phyloP scores from a whole-genome alignment of 2,888 invertebrate genomes.

The Cerastoderma edule region DNA sequence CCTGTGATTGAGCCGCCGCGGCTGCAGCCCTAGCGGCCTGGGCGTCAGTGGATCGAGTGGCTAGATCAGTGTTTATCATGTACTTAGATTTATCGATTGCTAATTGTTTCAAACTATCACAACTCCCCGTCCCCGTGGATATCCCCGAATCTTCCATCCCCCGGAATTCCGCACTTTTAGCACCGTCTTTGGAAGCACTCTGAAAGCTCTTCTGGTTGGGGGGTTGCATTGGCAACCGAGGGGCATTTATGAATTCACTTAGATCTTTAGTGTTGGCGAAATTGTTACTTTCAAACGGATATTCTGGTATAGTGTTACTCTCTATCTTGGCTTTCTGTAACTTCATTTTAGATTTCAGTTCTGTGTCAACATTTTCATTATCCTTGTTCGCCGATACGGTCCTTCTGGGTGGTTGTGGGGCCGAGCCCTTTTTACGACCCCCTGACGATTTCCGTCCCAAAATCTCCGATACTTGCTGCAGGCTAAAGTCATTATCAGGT shows the following conservation, averaged over 20 bases:
- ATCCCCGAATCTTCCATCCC: constrained; percentile 71
- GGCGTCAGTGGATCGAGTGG: constrained; percentile 65
- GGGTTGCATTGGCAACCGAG: constrained; percentile 61
- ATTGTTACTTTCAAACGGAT: constrained; percentile 62
- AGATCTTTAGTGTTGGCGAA: constrained; percentile 63
- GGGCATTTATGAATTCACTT: constrained; percentile 61
- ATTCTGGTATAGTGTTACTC: constrained; percentile 70
- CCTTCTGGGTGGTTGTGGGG: constrained; percentile 97
- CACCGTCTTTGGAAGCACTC: constrained; percentile 54
- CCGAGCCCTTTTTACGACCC: constrained; percentile 83
- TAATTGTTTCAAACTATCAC: constrained; percentile 75
- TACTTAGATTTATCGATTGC: constrained; percentile 79
- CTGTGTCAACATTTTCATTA: constrained; percentile 66
- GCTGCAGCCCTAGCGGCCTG: constrained; percentile 51
- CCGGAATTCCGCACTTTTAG: constrained; percentile 46
- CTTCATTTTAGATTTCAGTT: constrained; percentile 78
- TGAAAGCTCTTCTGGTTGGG: constrained; percentile 67
- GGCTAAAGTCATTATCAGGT: constrained; percentile 73
- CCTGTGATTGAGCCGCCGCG: constrained; percentile 30
- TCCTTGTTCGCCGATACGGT: constrained; percentile 60
- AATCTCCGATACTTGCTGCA: constrained; percentile 75
- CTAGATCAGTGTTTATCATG: constrained; percentile 72
- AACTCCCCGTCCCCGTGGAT: constrained; percentile 68
- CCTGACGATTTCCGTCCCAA: constrained; percentile 71
- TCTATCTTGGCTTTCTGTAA: constrained; percentile 79